Base-by-base conservation (phyloP, 2,888 invertebrate genomes). In the Cyclophora punctaria region DNA sequence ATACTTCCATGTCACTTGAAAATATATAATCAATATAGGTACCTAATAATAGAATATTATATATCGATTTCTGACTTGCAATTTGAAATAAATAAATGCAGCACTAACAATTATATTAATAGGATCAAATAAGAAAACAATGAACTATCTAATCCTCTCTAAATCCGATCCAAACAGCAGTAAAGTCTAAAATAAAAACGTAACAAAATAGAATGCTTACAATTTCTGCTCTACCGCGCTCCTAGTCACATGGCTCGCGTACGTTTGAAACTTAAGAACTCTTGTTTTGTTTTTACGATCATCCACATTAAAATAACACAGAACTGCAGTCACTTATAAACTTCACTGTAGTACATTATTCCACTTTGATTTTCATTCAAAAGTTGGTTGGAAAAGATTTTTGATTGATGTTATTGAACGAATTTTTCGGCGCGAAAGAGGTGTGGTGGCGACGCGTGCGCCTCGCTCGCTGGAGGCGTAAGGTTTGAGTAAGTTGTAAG, bases 241-340 rank as follows among this genome's bases (percentile, higher is more conserved):
- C 72, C 69, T 66, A 78, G 77, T 87, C 86, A 87, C 87, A 87
- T 87, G 85, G 84, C 81, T 81, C 64, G 75, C 68, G 67, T 74
- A 73, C 75, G 69, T 71, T 77, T 71, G 74, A 81, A 80, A 82
- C 80, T 80, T 75, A 69, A 71, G 63, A 77, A 73, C 78, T 79
- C 75, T 77, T 71, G 73, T 78, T 79, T 78, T 71, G 69, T 77
- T 67, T 75, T 72, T 71, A 75, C 69, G 71, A 69, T 70, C 67
- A 65, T 67, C 62, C 75, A 78, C 74, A 53, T 55, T 71, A 74
- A 73, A 68, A 72, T 71, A 76, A 70, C 80, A 80, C 80, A 70
- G 60, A 60, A 65, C 61, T 55, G 71, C 68, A 69, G 72, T 72
- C 74, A 80, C 74, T 59, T 58, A 58, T 56, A 62, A 69, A 65